Evolutionary conservation across 2,113 vertebrate genomes (phyloP), one percentile per base, ranked within the genome.

Genomic region (Callocephalon fimbriatum): DNA sequence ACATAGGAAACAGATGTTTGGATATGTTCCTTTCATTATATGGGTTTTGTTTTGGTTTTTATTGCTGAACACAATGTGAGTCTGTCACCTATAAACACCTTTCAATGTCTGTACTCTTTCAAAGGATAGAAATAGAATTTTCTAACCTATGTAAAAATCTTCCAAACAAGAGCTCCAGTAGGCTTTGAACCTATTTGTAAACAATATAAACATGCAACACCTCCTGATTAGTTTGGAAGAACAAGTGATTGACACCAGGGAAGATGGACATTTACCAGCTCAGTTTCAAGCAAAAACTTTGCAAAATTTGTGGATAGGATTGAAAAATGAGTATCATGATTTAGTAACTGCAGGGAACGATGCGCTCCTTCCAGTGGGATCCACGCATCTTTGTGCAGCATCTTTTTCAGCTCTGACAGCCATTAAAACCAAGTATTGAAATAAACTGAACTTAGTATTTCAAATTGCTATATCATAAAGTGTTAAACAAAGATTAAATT

Each of bases 311-410:
- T n/a, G 9, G 16, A 25, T 3, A 29, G 38, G 17, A 70, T 0
- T 61, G 31, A 35, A 78, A 74, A 76, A 40, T 12, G 0, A 40
- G 0, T 15, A 42, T 21, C 3, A 25, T 15, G 4, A 67, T 51
- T 50, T 26, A 25, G 4, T 31, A 83, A 87, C 5, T 11, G 23
- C 9, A 50, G 58, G 44, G 11, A 90, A 42, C 2, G 3, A 25
- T 27, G 9, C 14, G 27, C 22, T 31, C 27, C 50, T 76, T 56
- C 44, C 31, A 31, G 0, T 21, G 8, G 7, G 14, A 51, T 42
- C 32, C 11, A 4, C 3, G 7, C 11, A 31, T 38, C 45, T 78
- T 38, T 78, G 32, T 61, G 65, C 35, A 20, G 11, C 29, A 6
- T 31, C 18, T 26, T 82, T 66, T 74, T 50, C 12, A 47, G 21